Evolutionary conservation across 2,113 vertebrate genomes (phyloP).

Genomic region (Megaptera novaeangliae): DNA sequence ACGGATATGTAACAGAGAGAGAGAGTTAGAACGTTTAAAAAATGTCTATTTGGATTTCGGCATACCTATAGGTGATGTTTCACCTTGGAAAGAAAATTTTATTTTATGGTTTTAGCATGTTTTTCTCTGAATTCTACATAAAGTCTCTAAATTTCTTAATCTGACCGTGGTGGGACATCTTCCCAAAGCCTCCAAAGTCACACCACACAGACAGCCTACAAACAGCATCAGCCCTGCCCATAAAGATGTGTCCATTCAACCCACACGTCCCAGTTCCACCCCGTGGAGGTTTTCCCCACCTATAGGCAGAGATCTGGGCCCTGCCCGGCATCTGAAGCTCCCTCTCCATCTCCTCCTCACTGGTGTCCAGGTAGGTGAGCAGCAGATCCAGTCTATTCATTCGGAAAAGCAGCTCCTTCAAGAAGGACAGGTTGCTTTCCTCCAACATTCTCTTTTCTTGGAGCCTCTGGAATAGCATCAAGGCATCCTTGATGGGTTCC

Average conservation of each 20-base stretch:
- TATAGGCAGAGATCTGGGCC: slow-evolving; percentile 75
- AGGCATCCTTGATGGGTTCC: slow-evolving; percentile 69
- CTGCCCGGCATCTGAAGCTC: slow-evolving; percentile 49
- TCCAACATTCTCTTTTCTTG: slow-evolving; percentile 69
- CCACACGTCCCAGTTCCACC: background rate
- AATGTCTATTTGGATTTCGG: background rate
- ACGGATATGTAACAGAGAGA: too few relatives aligned
- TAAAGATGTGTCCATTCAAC: background rate
- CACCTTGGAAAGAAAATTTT: background rate
- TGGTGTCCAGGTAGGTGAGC: slow-evolving; percentile 7
- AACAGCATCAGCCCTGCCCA: too few relatives aligned
- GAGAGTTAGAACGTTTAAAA: background rate
- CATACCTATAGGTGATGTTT: background rate
- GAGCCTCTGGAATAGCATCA: slow-evolving; percentile 67
- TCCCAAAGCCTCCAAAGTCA: background rate
- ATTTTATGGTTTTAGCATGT: background rate
- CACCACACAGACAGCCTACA: background rate
- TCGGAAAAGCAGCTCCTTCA: slow-evolving; percentile 80
- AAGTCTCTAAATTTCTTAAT: background rate
- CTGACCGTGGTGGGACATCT: background rate
- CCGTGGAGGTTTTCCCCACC: slow-evolving; percentile 55
- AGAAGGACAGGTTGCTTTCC: slow-evolving; percentile 48
- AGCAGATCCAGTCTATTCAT: slow-evolving; percentile 74
- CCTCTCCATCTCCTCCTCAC: slow-evolving; percentile 50
- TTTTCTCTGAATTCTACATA: background rate